Evolutionary conservation across 2,888 invertebrate species (phyloP).

Genomic region (Drosophila macrospina): DNA sequence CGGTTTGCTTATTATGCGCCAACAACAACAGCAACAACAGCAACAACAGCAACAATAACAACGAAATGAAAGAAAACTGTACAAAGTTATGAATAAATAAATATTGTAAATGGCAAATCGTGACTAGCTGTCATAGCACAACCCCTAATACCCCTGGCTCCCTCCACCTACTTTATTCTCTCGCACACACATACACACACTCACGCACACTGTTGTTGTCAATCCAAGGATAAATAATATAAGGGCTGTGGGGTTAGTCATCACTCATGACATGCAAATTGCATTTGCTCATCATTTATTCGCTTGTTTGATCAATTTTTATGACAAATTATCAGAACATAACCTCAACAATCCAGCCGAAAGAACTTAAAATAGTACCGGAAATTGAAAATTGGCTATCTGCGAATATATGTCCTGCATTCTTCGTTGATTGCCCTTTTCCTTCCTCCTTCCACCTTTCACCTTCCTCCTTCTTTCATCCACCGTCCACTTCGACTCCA

Average conservation of each 20-base stretch:
- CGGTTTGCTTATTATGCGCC: constrained; percentile 59
- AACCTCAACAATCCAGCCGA: constrained; percentile 19
- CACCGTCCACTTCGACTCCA: constrained; percentile 13
- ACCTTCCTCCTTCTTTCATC: neutral
- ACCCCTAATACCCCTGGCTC: neutral
- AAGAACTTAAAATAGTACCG: constrained; percentile 25
- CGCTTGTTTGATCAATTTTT: constrained; percentile 82
- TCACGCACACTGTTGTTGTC: constrained; percentile 29
- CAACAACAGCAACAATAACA: neutral
- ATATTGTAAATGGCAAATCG: constrained; percentile 79
- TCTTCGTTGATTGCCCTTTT: constrained; percentile 8
- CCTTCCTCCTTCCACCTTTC: too few species aligned
- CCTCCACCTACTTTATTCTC: neutral
- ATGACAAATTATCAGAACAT: constrained; percentile 70
- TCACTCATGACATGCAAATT: constrained; percentile 77
- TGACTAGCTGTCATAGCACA: constrained; percentile 73
- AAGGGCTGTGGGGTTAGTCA: constrained; percentile 9
- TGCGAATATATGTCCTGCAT: constrained; percentile 19
- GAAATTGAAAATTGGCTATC: constrained; percentile 48
- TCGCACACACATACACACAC: too few species aligned
- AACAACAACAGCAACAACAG: constrained; percentile 28
- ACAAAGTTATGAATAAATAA: constrained; percentile 78
- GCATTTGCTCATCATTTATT: constrained; percentile 66
- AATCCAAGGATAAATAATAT: constrained; percentile 62
- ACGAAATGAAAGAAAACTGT: constrained; percentile 39